Conservation (phyloP, 2,113 vertebrate genomes). For the Anarhynchus alexandrinus region DNA sequence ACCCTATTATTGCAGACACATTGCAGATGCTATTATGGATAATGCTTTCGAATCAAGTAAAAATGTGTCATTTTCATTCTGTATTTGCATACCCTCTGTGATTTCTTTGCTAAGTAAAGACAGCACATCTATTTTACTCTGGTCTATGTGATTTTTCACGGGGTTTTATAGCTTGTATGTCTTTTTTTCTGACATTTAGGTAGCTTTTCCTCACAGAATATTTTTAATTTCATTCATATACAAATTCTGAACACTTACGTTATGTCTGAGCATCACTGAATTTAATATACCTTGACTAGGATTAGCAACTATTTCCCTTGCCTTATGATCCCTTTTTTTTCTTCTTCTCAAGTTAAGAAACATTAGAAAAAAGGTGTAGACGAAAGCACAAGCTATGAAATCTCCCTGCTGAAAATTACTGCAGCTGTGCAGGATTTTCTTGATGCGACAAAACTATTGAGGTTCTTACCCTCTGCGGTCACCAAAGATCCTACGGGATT, state of each 20-base stretch:
- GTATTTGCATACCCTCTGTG: slow-evolving; percentile 49
- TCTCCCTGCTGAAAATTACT: not conserved
- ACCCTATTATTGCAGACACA: slow-evolving; percentile 43
- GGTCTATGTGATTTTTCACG: not conserved
- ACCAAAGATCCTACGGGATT: not conserved
- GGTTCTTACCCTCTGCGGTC: not conserved
- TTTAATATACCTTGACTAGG: slow-evolving; percentile 8
- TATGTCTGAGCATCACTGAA: not conserved
- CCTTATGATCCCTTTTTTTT: not conserved
- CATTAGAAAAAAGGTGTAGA: slow-evolving; percentile 1
- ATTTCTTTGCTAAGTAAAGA: slow-evolving; percentile 45
- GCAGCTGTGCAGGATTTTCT: not conserved
- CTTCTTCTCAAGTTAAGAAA: not conserved
- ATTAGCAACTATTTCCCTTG: slow-evolving; percentile 1
- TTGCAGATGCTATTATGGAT: slow-evolving; percentile 55
- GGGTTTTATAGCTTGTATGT: slow-evolving; percentile 34
- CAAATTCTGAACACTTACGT: not conserved
- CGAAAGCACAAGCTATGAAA: not conserved
- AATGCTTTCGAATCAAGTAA: slow-evolving; percentile 48
- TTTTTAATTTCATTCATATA: slow-evolving; percentile 37
- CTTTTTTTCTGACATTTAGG: not conserved
- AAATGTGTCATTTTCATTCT: slow-evolving; percentile 45
- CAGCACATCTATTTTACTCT: slow-evolving; percentile 25
- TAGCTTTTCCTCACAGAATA: not conserved
- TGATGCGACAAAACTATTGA: not conserved